Percentiles rank a stretch among this genome's conserved stretches.
Conservation (phyloP, 2,113 vertebrate genomes). For the Phycodurus eques region DNA sequence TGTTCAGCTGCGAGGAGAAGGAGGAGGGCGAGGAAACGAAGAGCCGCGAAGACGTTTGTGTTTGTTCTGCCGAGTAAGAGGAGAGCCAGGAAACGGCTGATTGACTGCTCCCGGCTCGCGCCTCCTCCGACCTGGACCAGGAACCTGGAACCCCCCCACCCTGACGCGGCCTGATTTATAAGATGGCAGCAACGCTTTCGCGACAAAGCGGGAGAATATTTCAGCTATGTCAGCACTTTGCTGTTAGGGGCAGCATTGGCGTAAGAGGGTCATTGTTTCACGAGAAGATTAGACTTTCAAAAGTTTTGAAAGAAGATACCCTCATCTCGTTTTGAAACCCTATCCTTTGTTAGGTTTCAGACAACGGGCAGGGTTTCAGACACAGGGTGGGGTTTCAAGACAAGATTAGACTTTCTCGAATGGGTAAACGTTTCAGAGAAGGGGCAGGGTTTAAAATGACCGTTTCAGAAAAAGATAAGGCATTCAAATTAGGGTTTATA, state of each 20-base stretch:
- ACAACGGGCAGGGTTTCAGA: background rate
- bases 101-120: conserved; percentile 36
- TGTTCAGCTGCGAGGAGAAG: conserved; percentile 74
- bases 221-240: background rate
- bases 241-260: background rate
- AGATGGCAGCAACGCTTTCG: background rate
- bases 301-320: no score
- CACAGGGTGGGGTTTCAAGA: background rate
- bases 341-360: no score
- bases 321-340: no score
- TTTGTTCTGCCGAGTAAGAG: conserved; percentile 68
- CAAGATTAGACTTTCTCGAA: background rate
- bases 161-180: background rate
- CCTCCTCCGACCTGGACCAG: conserved; percentile 18
- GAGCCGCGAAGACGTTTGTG: conserved; percentile 44
- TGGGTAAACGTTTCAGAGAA: background rate
- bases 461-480: background rate
- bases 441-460: background rate
- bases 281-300: background rate
- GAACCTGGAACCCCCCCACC: background rate
- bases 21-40: conserved; percentile 64
- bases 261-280: background rate
- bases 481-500: background rate
- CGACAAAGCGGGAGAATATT: background rate
- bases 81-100: conserved; percentile 57